Conservation (phyloP, 2,888 invertebrate genomes). For the Papilio gigon region DNA sequence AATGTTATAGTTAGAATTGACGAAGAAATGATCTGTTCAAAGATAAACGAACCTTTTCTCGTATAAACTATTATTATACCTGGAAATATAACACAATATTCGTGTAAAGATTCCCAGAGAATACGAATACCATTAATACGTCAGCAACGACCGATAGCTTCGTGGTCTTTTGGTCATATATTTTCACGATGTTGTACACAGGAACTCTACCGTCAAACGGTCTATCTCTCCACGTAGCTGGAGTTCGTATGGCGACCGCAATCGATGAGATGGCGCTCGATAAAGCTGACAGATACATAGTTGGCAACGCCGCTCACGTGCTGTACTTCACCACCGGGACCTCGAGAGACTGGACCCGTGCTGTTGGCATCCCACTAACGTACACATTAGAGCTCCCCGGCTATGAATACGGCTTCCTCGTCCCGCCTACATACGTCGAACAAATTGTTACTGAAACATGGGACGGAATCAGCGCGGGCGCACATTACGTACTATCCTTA, state of each 20-base stretch:
- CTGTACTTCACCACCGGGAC: slow-evolving; percentile 85
- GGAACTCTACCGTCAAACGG: slow-evolving; percentile 80
- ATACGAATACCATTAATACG: neutral
- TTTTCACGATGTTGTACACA: slow-evolving; percentile 46
- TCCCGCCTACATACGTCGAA: slow-evolving; percentile 79
- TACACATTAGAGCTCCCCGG: slow-evolving; percentile 87
- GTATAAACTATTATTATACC: neutral
- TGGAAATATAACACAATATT: neutral
- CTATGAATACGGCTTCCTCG: slow-evolving; percentile 81
- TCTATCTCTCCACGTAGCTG: slow-evolving; percentile 70
- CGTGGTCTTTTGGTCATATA: neutral
- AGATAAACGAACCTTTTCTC: neutral
- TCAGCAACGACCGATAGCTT: neutral
- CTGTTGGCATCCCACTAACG: slow-evolving; percentile 80
- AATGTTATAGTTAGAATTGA: neutral
- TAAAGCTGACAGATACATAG: slow-evolving; percentile 71
- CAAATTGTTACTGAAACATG: slow-evolving; percentile 84
- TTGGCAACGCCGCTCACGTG: slow-evolving; percentile 82
- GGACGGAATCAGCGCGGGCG: slow-evolving; percentile 78
- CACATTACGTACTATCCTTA: slow-evolving; percentile 55
- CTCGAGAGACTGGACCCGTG: slow-evolving; percentile 86
- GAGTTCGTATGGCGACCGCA: slow-evolving; percentile 68
- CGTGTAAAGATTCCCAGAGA: neutral
- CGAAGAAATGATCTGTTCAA: neutral
- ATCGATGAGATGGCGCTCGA: slow-evolving; percentile 72